These are phyloP conservation scores for Agrilus mali DNA, from an alignment of 2,888 invertebrate genomes.

Conservation along the genomic window DNA sequence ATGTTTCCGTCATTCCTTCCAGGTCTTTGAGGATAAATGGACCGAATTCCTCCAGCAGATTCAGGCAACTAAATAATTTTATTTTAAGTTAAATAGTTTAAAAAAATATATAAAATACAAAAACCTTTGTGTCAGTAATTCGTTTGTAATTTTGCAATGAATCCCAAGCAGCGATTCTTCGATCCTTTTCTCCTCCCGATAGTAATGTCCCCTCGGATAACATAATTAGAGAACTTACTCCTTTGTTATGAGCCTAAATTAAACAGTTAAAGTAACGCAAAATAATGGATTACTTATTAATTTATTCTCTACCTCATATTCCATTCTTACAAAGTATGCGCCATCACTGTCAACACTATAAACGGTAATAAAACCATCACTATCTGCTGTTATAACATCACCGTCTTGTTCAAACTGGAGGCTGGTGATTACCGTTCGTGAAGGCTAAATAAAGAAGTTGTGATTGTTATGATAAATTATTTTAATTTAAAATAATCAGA, in stretches of 20 bases:
- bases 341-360: constrained; percentile 84
- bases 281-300: background rate
- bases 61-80: constrained; percentile 57
- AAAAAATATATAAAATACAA: background rate
- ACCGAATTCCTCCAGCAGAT: constrained; percentile 76
- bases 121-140: constrained; percentile 77
- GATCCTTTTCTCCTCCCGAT: constrained; percentile 82
- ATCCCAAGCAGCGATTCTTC: constrained; percentile 88
- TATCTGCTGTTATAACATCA: constrained; percentile 85
- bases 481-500: background rate
- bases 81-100: background rate
- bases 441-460: constrained; percentile 37
- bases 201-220: constrained; percentile 80
- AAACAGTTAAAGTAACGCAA: background rate
- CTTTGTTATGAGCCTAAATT: constrained; percentile 65
- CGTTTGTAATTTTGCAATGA: constrained; percentile 79
- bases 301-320: constrained; percentile 53
- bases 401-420: constrained; percentile 85
- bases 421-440: constrained; percentile 73
- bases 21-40: constrained; percentile 78
- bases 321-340: constrained; percentile 77
- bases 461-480: background rate
- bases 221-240: constrained; percentile 77
- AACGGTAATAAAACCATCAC: constrained; percentile 81
- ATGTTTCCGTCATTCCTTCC: constrained; percentile 82